Conservation (phyloP, 2,888 invertebrate species). For the Meghimatium bilineatum region DNA sequence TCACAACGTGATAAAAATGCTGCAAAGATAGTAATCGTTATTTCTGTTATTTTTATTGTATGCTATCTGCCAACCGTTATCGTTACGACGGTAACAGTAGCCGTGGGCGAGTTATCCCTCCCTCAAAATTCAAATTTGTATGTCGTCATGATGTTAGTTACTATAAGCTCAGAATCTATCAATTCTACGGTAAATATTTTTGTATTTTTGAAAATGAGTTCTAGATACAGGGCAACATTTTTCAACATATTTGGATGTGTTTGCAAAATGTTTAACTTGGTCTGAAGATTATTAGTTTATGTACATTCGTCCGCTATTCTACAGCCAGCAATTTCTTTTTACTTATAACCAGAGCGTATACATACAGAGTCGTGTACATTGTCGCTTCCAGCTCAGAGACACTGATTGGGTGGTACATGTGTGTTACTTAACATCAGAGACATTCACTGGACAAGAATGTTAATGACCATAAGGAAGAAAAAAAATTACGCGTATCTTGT, state of each 20-base stretch:
- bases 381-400: no score
- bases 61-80: not conserved
- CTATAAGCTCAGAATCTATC: not conserved
- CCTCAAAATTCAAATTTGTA: not conserved
- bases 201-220: slow-evolving; percentile 2
- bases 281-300: no score
- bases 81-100: not conserved
- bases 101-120: not conserved
- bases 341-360: no score
- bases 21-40: not conserved
- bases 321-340: no score
- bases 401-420: no score
- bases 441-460: no score
- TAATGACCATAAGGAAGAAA: no score
- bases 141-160: not conserved
- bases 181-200: not conserved
- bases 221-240: not conserved
- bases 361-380: no score
- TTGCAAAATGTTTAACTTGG: no score
- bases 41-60: not conserved
- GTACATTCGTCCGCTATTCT: no score
- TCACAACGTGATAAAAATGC: not conserved
- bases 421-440: no score
- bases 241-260: not conserved
- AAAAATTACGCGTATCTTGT: no score